A percentile compares a stretch with the other conserved stretches of the same genome.
Evolutionary conservation across 2,888 invertebrate species (phyloP).

Genomic region (Morpho deidamia): DNA sequence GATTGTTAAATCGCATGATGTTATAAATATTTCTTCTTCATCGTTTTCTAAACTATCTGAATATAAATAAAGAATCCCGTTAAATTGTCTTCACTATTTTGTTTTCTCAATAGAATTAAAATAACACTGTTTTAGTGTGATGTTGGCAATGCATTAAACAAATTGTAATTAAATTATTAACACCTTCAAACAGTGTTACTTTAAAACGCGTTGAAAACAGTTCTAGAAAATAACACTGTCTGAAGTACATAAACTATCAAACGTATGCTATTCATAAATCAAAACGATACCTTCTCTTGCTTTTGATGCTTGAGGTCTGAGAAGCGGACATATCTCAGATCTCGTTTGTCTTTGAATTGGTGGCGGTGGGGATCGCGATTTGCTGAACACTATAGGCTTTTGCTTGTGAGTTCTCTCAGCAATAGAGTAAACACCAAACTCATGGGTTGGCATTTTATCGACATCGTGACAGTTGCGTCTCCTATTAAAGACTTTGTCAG

Average conservation of each 20-base stretch:
- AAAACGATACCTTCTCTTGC: slow-evolving; percentile 45
- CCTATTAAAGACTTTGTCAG: slow-evolving; percentile 46
- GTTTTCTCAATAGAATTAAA: slow-evolving; percentile 27
- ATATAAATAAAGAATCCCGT: slow-evolving; percentile 21
- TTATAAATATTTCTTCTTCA: slow-evolving; percentile 50
- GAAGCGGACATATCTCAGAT: slow-evolving; percentile 31
- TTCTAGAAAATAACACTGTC: slow-evolving; percentile 22
- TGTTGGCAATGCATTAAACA: slow-evolving; percentile 48
- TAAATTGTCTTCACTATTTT: neutral
- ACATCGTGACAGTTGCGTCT: slow-evolving; percentile 50
- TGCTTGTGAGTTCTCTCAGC: slow-evolving; percentile 43
- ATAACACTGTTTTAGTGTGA: slow-evolving; percentile 47
- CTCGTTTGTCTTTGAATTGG: slow-evolving; percentile 39
- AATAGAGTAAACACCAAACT: slow-evolving; percentile 61
- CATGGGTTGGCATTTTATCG: slow-evolving; percentile 53
- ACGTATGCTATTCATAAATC: neutral
- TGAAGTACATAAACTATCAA: slow-evolving; percentile 1
- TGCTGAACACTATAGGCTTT: slow-evolving; percentile 40
- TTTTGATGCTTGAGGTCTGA: slow-evolving; percentile 48
- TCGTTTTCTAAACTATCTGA: slow-evolving; percentile 41
- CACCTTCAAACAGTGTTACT: slow-evolving; percentile 53
- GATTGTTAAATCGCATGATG: slow-evolving; percentile 52
- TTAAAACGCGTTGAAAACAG: slow-evolving; percentile 30
- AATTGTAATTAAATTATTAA: slow-evolving; percentile 29
- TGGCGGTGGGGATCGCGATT: slow-evolving; percentile 45